Evolutionary conservation across 2,888 invertebrate species (phyloP).

Genomic region (Timema cristinae): DNA sequence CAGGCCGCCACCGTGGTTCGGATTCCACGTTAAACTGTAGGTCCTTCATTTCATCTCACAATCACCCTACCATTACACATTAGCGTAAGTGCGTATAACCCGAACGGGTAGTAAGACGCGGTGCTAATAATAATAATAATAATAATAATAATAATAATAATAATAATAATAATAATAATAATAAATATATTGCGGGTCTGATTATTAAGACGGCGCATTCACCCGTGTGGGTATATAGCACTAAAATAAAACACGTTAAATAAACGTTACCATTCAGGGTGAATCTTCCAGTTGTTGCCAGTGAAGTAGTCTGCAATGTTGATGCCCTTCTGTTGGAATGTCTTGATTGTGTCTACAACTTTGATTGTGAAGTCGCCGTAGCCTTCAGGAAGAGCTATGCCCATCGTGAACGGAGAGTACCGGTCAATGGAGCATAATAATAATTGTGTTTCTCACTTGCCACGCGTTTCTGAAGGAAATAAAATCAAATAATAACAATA

Average conservation of each 20-base stretch:
- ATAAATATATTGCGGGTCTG: too few relatives aligned
- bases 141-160: too few relatives aligned
- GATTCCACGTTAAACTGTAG: too few relatives aligned
- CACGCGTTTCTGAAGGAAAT: constrained; percentile 61
- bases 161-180: too few relatives aligned
- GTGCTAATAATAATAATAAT: too few relatives aligned
- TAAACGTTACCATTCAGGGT: constrained; percentile 72
- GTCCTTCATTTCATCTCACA: too few relatives aligned
- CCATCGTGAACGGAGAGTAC: constrained; percentile 84
- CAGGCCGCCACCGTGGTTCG: too few relatives aligned
- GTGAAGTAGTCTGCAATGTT: constrained; percentile 64
- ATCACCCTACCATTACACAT: too few relatives aligned
- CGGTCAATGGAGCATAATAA: constrained; percentile 74
- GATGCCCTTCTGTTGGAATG: constrained; percentile 21
- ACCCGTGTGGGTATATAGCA: too few relatives aligned
- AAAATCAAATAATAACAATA: neutral
- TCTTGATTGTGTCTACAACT: constrained; percentile 59
- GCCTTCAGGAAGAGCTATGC: constrained; percentile 72
- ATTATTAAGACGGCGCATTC: too few relatives aligned
- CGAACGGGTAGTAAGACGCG: too few relatives aligned
- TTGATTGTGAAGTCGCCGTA: constrained; percentile 74
- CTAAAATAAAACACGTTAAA: neutral
- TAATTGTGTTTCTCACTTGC: constrained; percentile 76
- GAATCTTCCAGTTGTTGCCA: constrained; percentile 71
- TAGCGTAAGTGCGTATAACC: too few relatives aligned